Conservation (phyloP, 2,113 vertebrate species). For the Uropsilus gracilis region DNA sequence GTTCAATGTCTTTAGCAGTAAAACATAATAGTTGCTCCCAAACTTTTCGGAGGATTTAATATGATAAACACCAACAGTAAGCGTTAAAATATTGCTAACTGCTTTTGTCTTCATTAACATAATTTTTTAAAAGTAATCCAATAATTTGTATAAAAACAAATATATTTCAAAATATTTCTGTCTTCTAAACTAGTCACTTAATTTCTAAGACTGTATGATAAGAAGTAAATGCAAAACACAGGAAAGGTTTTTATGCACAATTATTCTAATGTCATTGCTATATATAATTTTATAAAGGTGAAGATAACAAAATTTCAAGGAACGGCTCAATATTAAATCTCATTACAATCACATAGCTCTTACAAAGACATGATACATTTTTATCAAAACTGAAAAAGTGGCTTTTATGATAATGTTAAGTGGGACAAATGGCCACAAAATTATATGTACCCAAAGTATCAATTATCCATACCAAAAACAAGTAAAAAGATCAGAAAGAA, state of each 20-base stretch:
- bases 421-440: neutral
- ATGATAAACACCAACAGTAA: neutral
- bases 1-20: neutral
- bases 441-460: constrained; percentile 26
- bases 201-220: neutral
- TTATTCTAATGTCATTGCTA: neutral
- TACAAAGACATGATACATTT: neutral
- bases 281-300: neutral
- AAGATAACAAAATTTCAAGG: neutral
- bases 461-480: neutral
- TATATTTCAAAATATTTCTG: neutral
- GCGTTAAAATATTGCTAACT: neutral
- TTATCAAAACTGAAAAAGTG: neutral
- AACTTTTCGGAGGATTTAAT: neutral
- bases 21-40: neutral
- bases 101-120: neutral
- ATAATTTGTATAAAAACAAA: neutral
- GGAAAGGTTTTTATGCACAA: neutral
- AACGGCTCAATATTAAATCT: neutral
- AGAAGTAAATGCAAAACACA: neutral
- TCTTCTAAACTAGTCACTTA: neutral
- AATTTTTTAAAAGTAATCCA: neutral
- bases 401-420: neutral
- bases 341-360: neutral
- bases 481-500: neutral